Evolutionary conservation across 2,797 vertebrate genomes (phyloP), one percentile per base, ranked within the genome.

Genomic region (Catharus ustulatus): DNA sequence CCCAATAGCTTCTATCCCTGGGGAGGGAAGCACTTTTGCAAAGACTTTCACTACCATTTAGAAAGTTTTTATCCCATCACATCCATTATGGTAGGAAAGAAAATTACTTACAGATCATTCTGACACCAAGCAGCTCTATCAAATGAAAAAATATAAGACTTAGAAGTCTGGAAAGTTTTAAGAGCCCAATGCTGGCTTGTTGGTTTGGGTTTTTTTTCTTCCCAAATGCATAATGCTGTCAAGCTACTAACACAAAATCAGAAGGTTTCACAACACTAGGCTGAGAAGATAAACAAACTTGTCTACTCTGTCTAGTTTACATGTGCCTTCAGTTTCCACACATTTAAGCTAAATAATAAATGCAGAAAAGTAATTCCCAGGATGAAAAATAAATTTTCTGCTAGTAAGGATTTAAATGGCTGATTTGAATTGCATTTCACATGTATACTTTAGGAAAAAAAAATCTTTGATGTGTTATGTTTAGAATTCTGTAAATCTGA

Each of bases 351-450:
- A 75, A 86, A 69, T 69, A 94, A 89, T 84, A 87, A 87, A 90
- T 17, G 64, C 71, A 89, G 45, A 18, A 62, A 92, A 73, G 40
- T 54, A 66, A 87, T 67, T 95, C 83, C 67, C 77, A 90, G 62
- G 59, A 51, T 64, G 51, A 81, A 95, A 91, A 94, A 80, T 64
- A 85, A 45, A 19, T 77, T 91, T 91, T 84, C 45, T 84, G 42
- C 83, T 91, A 82, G 63, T 79, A 87, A 86, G 67, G 40, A 90
- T 93, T 91, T 84, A 84, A 94, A 84, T 81, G 38, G 49, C 36
- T 86, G 48, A 67, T 84, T 68, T 94, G 79, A 94, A 94, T 73
- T 95, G 83, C 73, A 95, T 85, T 95, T 95, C 52, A 75, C 64
- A 74, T 55, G 90, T 75, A 87, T 49, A 86, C 66, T 89, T 55